Evolutionary conservation across 2,888 invertebrate genomes (phyloP), one percentile per base, ranked within the genome.

Genomic region (Drepanosiphum platanoidis): DNA sequence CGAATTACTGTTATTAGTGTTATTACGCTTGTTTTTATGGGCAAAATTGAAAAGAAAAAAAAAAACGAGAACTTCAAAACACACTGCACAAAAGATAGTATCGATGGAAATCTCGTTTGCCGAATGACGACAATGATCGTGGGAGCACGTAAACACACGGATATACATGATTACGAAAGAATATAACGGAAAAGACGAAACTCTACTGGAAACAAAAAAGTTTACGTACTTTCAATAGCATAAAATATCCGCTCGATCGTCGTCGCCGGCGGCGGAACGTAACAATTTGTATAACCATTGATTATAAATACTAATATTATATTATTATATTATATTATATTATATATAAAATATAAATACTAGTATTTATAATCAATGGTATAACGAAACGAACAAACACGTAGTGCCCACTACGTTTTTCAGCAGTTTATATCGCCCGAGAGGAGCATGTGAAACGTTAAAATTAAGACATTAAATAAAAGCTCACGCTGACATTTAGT

Each of bases 1-100:
- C 34, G 34, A 68, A 68, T 68, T 34, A 68, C 68, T 34, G 68
- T 68, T 68, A 68, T 68, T 34, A 68, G 13, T 3, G 68, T 68
- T 34, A 34, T 34, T 68, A 68, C 30, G 68, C 34, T 34, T 32
- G 32, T 68, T 66, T 32, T 32, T 27, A 3, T 30, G 9, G 27
- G 9, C 9, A 27, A 27, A n/a, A 64, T 3, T 9, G 11, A 64
- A 18, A 64, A 64, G 30, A 30, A 58, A 58, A 58, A 58, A 61
- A 61, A 42, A 42, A 46, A 27, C 64, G 27, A 52, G 52, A 52
- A 22, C 52, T 15, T 3, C 52, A 30, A 64, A 64, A 64, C 27
- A 27, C 30, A 64, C 64, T 27, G 64, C 3, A 30, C 8, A 64
- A 64, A 27, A 61, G 7, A 4, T 11, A 11, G 27, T 9, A 64